Evolutionary conservation across 1,140 invertebrate genomes (phyloP), one percentile per base, ranked within the genome.

Genomic region (Bilobella aurantiaca): DNA sequence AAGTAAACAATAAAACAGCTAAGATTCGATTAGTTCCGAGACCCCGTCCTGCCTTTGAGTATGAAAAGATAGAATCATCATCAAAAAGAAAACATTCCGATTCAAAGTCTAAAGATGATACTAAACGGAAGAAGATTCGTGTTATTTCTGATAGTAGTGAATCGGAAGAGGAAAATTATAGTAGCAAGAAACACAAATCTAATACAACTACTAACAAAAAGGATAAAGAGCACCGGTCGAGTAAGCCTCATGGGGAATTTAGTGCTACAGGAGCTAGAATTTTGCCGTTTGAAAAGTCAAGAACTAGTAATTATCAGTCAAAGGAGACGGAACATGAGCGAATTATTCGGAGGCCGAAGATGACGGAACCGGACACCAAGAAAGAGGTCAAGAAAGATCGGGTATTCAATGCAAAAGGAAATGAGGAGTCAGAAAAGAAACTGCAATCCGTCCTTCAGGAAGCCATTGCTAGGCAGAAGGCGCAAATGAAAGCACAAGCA

Each of bases 281-380:
- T 14, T 47, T 68, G 18, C 63, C 63, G 0, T 69, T 69, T 53
- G 67, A 69, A 63, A 69, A 34, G 31, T 65, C 58, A 69, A 14
- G 16, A 5, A 23, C 49, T 5, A 23, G 21, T 12, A 53, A 18
- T 18, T 18, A 53, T 12, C 14, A 12, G 25, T 5, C 49, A 8
- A 5, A 12, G 49, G 49, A 12, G 12, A 53, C 5, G 21, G 21
- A 53, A 23, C 8, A 53, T 14, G 49, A 53, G 23, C 8, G 21
- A 23, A 42, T 8, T 12, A 53, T 53, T 23, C 23, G 49, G 8
- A 8, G 49, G 3, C 49, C 49, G 12, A 53, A 53, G 49, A 53
- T 16, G 23, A 12, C 49, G 21, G 49, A 53, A 23, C 8, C 49
- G 8, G 49, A 53, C 14, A 23, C 25, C 12, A 53, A 53, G 25